These are phyloP conservation scores for Petrocephalus microphthalmus DNA, from an alignment of 2,113 vertebrate species.

Conservation along the genomic window DNA sequence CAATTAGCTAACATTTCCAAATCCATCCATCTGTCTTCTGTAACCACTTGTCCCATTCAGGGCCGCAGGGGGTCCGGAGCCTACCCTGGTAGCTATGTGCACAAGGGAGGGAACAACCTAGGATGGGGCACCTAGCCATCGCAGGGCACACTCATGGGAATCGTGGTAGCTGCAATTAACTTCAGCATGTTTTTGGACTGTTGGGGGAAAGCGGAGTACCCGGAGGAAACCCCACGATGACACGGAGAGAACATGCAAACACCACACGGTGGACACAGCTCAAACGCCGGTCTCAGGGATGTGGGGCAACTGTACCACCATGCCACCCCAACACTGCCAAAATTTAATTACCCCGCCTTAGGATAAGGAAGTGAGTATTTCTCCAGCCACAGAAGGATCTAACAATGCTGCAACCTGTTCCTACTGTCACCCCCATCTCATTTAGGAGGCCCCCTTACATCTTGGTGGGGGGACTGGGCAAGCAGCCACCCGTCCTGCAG, in stretches of 20 bases:
- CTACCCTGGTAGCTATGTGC: background rate
- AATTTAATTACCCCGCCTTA: background rate
- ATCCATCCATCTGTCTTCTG: background rate
- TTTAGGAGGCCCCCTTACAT: slow-evolving; percentile 1
- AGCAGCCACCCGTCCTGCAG: slow-evolving; percentile 24
- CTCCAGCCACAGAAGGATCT: background rate
- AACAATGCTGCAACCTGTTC: background rate
- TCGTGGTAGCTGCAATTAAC: background rate
- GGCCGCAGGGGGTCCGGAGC: background rate
- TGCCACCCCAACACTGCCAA: background rate
- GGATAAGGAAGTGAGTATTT: background rate
- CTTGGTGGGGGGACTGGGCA: slow-evolving; percentile 7
- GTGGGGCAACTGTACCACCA: background rate
- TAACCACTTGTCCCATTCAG: background rate
- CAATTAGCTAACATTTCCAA: background rate
- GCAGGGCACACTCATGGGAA: too few species aligned
- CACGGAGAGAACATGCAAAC: background rate
- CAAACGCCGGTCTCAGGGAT: background rate
- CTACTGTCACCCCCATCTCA: background rate
- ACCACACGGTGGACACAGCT: background rate
- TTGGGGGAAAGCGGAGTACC: background rate
- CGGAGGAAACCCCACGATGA: background rate
- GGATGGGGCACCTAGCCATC: background rate
- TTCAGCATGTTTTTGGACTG: background rate
- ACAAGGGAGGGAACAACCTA: background rate